Evolutionary conservation across 1,140 invertebrate species (phyloP).

Genomic region (Araneus ventricosus): DNA sequence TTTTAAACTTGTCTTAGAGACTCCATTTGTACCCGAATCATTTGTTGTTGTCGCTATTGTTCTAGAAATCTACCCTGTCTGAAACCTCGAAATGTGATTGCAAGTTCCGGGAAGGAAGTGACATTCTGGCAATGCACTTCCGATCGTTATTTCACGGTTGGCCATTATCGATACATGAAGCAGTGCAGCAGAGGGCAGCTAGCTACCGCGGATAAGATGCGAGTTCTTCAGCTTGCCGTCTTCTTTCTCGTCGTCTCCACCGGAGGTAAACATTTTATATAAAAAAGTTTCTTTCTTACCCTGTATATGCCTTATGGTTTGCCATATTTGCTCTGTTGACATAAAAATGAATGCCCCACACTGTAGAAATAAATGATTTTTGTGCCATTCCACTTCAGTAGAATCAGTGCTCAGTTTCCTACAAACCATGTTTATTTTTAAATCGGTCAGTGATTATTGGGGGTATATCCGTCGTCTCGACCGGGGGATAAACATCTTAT

Average conservation of each 20-base stretch:
- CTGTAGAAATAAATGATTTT: too few species aligned
- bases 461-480: too few species aligned
- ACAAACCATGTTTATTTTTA: too few species aligned
- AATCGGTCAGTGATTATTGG: too few species aligned
- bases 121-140: constrained; percentile 16
- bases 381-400: too few species aligned
- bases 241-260: background rate
- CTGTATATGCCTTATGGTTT: too few species aligned
- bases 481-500: background rate
- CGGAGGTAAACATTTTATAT: background rate
- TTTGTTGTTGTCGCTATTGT: background rate
- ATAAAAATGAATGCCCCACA: too few species aligned
- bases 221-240: background rate
- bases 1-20: too few species aligned
- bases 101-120: background rate
- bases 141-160: background rate
- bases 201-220: background rate
- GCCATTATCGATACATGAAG: background rate
- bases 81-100: background rate
- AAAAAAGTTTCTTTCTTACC: too few species aligned
- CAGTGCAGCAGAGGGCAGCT: background rate
- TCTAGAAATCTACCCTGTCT: background rate
- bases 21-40: background rate
- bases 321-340: too few species aligned
- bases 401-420: too few species aligned